Evolutionary conservation across 1,140 invertebrate species (phyloP).

Genomic region (Conus betulinus): DNA sequence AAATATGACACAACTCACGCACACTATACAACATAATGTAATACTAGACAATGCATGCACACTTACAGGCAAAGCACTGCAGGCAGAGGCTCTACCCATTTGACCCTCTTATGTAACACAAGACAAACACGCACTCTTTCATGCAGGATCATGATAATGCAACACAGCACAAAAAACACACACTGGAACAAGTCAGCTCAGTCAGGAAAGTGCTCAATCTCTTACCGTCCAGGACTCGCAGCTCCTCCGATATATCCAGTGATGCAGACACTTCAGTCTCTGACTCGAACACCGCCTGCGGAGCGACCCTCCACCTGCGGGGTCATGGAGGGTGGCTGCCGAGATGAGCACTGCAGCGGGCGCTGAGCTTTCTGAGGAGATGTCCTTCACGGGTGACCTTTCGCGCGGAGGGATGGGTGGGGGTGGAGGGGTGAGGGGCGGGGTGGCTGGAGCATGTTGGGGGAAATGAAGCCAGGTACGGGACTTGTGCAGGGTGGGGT

Average conservation of each 20-base stretch:
- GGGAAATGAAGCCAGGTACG: slow-evolving; percentile 40
- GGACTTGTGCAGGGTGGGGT: slow-evolving; percentile 63
- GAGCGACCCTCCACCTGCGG: background rate
- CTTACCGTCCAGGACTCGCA: slow-evolving; percentile 59
- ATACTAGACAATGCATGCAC: too few relatives aligned
- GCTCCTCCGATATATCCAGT: slow-evolving; percentile 65
- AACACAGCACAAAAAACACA: background rate
- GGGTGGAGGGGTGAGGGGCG: slow-evolving; percentile 56
- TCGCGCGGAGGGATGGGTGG: slow-evolving; percentile 33
- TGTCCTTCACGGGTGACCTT: background rate
- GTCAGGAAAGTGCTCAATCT: background rate
- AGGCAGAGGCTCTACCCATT: background rate
- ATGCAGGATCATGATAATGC: too few relatives aligned
- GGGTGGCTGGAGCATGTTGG: slow-evolving; percentile 46
- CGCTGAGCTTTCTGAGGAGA: background rate
- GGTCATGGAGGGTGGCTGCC: background rate
- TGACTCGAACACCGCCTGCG: slow-evolving; percentile 43
- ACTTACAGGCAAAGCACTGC: background rate
- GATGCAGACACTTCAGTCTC: slow-evolving; percentile 64
- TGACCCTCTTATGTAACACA: background rate
- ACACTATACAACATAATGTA: too few relatives aligned
- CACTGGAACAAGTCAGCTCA: background rate
- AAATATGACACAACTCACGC: too few relatives aligned
- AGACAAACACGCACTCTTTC: background rate
- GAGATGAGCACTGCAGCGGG: background rate